Percentiles rank a stretch among this genome's conserved stretches.
These are phyloP conservation scores for Caenorhabditis sp. DNA, from an alignment of 2,888 invertebrate genomes.

Conservation along the genomic window DNA sequence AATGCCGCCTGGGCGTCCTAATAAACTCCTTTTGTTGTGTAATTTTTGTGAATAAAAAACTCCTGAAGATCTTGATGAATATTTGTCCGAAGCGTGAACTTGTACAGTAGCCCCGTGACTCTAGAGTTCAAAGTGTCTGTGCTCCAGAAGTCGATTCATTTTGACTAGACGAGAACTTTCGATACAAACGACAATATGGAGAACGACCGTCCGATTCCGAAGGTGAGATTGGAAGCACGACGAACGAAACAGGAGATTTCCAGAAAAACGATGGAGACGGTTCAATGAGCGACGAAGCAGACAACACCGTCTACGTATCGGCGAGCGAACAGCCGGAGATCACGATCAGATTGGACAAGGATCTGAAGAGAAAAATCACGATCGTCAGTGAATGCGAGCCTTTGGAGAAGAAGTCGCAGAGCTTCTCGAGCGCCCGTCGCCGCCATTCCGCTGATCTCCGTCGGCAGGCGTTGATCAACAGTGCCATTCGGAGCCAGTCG, in stretches of 20 bases:
- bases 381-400: slow-evolving; percentile 40
- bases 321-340: slow-evolving; percentile 29
- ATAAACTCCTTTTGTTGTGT: too few relatives aligned
- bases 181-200: slow-evolving; percentile 24
- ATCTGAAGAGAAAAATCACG: slow-evolving; percentile 48
- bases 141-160: neutral
- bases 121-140: too few relatives aligned
- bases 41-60: too few relatives aligned
- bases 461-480: slow-evolving; percentile 40
- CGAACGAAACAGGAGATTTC: neutral
- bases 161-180: too few relatives aligned
- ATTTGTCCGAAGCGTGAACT: too few relatives aligned
- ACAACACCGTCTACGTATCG: slow-evolving; percentile 13
- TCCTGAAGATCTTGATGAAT: too few relatives aligned
- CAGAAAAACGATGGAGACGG: neutral
- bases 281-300: slow-evolving; percentile 17
- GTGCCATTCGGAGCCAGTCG: slow-evolving; percentile 15
- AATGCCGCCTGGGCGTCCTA: neutral
- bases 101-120: too few relatives aligned
- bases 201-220: slow-evolving; percentile 14
- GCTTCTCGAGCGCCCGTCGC: neutral
- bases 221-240: neutral
- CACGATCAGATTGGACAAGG: slow-evolving; percentile 29
- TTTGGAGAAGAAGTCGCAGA: neutral
- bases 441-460: slow-evolving; percentile 36